Conservation (phyloP, 2,113 vertebrate genomes). For the Esox niger region DNA sequence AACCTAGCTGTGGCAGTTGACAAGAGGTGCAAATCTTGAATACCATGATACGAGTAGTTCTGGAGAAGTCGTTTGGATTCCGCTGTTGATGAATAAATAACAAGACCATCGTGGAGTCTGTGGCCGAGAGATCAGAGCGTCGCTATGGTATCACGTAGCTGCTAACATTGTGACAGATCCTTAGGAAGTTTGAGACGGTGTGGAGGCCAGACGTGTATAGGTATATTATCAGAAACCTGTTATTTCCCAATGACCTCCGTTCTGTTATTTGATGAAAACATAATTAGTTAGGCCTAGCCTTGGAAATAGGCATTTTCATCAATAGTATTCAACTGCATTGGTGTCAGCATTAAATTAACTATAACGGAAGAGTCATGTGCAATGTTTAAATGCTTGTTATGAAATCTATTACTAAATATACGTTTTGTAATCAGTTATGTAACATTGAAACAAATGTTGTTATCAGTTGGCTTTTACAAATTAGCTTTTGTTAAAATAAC, state of each 20-base stretch:
- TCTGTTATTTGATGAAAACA: neutral
- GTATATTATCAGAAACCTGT: neutral
- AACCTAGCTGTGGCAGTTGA: constrained; percentile 42
- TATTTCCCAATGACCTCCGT: neutral
- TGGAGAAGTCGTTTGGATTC: constrained; percentile 47
- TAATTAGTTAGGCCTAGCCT: too few relatives aligned
- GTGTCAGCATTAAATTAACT: too few relatives aligned
- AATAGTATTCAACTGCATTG: too few relatives aligned
- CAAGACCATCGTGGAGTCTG: constrained; percentile 60
- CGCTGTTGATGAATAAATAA: constrained; percentile 71
- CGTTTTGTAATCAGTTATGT: too few relatives aligned
- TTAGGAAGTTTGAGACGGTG: neutral
- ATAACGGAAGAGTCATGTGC: too few relatives aligned
- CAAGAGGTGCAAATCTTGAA: constrained; percentile 26
- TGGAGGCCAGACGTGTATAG: neutral
- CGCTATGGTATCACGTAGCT: constrained; percentile 33
- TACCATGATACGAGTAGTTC: constrained; percentile 26
- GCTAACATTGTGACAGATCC: constrained; percentile 10
- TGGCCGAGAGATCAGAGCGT: constrained; percentile 46
- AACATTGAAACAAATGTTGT: neutral
- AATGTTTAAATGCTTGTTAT: too few relatives aligned
- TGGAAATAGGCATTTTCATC: too few relatives aligned
- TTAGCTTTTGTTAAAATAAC: neutral
- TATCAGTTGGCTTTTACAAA: neutral
- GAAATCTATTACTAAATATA: too few relatives aligned